Base-by-base conservation (phyloP, 2,797 vertebrate genomes). In the Characodon lateralis region DNA sequence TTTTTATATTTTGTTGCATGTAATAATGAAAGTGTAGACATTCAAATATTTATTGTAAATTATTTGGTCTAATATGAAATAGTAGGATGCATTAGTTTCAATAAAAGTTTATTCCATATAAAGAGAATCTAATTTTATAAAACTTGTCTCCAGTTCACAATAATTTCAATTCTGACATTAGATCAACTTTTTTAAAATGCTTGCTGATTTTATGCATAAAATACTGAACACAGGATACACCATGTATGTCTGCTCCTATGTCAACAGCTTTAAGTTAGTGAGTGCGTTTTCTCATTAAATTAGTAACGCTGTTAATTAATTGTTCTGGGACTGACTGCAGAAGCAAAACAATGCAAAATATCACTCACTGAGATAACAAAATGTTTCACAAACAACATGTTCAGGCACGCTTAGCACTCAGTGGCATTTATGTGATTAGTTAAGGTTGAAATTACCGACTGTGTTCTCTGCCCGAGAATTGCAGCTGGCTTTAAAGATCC, bases 401-500 rank as follows among this genome's bases (percentile, higher is more conserved):
- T 81, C 82, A 91, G 86, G 83, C 83, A 78, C 80, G 79, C 85
- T 86, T 87, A 84, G 85, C 77, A 48, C 69, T 85, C 85, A n/a
- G 51, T 89, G 86, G 87, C 89, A 91, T 93, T 92, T 89, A 86
- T 87, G 84, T 84, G 89, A 93, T 91, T 92, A 92, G 87, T 79
- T 78, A 87, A 90, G 82, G 75, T 85, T 91, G 90, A 89, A 92
- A 92, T 92, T 69, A 89, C 80, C 80, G 85, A 69, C 83, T 76
- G 81, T 89, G 78, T 78, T 83, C 72, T 43, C 79, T 61, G 83
- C 83, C 76, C 41, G 28, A 72, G 74, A 85, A 80, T 83, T 2
- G 77, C 71, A 24, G 65, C 83, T 85, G 73, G 83, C 77, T 83
- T 89, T 85, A 77, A 83, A 90, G 86, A 91, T 91, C 89, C 72